A percentile compares a stretch with the other conserved stretches of the same genome.
Conservation (phyloP, 2,888 invertebrate genomes). For the Caenorhabditis becei region DNA sequence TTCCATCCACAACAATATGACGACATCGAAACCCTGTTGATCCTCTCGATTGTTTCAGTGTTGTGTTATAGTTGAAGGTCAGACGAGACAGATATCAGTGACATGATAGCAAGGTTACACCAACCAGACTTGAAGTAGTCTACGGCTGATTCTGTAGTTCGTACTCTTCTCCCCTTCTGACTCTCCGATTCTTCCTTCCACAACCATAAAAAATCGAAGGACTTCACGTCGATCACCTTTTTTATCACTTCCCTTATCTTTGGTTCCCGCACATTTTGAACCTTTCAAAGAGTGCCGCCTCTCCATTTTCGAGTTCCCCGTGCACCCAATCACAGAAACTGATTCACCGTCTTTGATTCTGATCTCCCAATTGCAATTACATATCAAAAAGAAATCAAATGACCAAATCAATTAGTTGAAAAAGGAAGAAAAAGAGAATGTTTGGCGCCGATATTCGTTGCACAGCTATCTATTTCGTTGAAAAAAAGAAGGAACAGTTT, state of each 20-base stretch:
- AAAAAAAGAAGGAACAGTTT: background rate
- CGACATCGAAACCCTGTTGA: background rate
- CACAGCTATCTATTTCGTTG: background rate
- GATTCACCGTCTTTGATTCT: no score
- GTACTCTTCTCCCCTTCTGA: background rate
- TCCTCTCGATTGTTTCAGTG: background rate
- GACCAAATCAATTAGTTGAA: constrained; percentile 26
- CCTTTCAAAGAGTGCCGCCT: constrained; percentile 25
- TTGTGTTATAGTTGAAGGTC: constrained; percentile 18
- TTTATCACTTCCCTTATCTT: constrained; percentile 9
- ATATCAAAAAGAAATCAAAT: constrained; percentile 19
- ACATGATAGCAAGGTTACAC: constrained; percentile 6
- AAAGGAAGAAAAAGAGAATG: background rate
- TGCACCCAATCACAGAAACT: constrained; percentile 2
- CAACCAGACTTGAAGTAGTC: background rate
- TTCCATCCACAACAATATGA: background rate
- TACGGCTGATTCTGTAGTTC: background rate
- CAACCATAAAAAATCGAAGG: constrained; percentile 3
- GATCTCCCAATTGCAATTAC: no score
- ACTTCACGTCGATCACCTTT: background rate
- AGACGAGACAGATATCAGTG: constrained; percentile 1
- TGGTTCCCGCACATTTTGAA: constrained; percentile 27
- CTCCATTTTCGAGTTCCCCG: constrained; percentile 4
- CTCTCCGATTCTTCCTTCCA: background rate
- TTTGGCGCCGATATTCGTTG: constrained; percentile 6